These are phyloP conservation scores for Pentalonia nigronervosa DNA, from an alignment of 1,140 invertebrate genomes.

Conservation along the genomic window DNA sequence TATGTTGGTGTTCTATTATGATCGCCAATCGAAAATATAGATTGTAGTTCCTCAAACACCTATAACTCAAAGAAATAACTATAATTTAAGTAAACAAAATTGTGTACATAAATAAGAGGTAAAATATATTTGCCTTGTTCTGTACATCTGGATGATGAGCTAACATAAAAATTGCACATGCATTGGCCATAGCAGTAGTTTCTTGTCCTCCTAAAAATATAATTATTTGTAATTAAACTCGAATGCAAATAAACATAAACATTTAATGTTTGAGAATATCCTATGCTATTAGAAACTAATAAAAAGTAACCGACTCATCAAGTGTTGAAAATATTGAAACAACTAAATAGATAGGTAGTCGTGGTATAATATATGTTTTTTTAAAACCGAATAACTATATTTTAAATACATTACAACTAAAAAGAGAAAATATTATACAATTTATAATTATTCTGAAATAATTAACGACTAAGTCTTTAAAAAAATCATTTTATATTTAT, in stretches of 20 bases:
- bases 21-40: constrained; percentile 65
- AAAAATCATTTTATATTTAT: too few relatives aligned
- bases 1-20: constrained; percentile 63
- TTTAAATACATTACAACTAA: too few relatives aligned
- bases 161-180: constrained; percentile 58
- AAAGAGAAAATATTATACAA: too few relatives aligned
- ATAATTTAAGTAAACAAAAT: not conserved
- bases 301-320: not conserved
- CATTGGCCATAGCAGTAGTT: constrained; percentile 55
- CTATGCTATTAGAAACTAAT: not conserved
- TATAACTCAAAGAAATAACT: constrained; percentile 65
- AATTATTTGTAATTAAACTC: not conserved
- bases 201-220: constrained; percentile 58
- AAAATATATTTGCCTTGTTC: constrained; percentile 47
- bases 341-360: too few relatives aligned
- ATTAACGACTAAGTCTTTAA: too few relatives aligned
- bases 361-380: too few relatives aligned
- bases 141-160: constrained; percentile 59
- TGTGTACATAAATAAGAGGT: not conserved
- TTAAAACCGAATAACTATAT: too few relatives aligned
- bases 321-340: not conserved
- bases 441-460: too few relatives aligned
- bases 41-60: constrained; percentile 67
- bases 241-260: not conserved
- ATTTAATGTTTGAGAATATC: not conserved